A percentile compares a stretch with the other conserved stretches of the same genome.
Conservation (phyloP, 2,888 invertebrate genomes). For the Nomada hirtipes region DNA sequence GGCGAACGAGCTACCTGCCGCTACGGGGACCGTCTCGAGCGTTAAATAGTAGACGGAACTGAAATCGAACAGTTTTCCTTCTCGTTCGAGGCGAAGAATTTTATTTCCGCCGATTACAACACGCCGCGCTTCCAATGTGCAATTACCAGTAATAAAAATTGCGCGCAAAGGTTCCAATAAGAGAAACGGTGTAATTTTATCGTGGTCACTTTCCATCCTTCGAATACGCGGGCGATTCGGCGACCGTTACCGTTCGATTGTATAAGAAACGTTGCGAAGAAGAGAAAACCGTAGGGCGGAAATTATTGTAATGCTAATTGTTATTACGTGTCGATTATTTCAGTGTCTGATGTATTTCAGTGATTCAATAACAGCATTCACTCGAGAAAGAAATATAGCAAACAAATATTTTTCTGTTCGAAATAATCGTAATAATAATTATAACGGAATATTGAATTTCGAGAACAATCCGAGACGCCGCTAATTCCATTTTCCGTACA, state of each 20-base stretch:
- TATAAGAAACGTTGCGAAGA: no score
- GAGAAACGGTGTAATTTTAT: conserved; percentile 43
- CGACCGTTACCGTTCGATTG: not conserved
- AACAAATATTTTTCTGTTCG: not conserved
- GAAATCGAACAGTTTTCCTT: not conserved
- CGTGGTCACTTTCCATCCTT: conserved; percentile 28
- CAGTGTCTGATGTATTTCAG: no score
- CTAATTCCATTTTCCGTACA: not conserved
- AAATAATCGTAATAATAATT: not conserved
- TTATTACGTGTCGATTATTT: no score
- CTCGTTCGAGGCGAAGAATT: not conserved
- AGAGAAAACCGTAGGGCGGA: no score
- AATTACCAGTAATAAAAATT: conserved; percentile 51
- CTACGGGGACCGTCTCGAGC: not conserved
- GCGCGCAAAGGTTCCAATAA: conserved; percentile 25
- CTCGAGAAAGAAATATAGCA: not conserved
- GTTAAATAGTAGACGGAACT: not conserved
- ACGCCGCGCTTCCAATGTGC: conserved; percentile 15
- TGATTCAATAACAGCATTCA: not conserved
- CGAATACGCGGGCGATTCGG: not conserved
- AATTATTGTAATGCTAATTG: no score
- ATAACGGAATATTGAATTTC: not conserved
- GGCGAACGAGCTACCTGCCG: conserved; percentile 4
- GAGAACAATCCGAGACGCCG: no score
- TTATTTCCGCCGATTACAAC: conserved; percentile 6